Evolutionary conservation across 2,888 invertebrate genomes (phyloP), one percentile per base, ranked within the genome.

Genomic region (Apotomis turbidana): DNA sequence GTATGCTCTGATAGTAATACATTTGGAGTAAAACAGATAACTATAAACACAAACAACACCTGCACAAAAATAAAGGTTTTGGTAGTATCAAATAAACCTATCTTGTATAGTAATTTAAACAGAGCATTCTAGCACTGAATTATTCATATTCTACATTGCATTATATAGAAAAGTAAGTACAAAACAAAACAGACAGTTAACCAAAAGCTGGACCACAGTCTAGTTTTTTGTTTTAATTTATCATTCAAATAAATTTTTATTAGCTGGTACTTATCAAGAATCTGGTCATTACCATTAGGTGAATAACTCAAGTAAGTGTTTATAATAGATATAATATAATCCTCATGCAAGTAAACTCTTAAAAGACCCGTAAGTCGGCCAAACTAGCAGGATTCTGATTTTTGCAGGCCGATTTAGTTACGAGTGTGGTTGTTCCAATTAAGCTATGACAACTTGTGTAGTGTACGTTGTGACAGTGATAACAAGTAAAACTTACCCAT

Each of bases 401-500:
- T 52, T 44, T n/a, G 27, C 15, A 61, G 12, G 8, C 51, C 12
- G 41, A 41, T 15, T 51, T 61, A 41, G 41, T 57, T 71, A 41
- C 61, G 44, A 3, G 6, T 9, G 2, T 61, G 54, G 27, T 58
- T 4, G 10, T 13, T 1, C 9, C 36, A 46, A 41, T 55, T 3
- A 49, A 13, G 15, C 36, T 66, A 5, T 46, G 4, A 55, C 4
- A 55, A 66, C 15, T 38, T 41, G 27, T 36, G 6, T 8, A 57
- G 6, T 9, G 46, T 10, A 15, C 44, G 44, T 15, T 27, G 9
- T 4, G 5, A 38, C 5, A 52, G 36, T 54, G 10, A 13, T 13
- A 57, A 38, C 38, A 27, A 52, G 44, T 10, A 66, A 38, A 67
- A 85, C 91, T 88, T 83, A 92, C 92, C 92, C 92, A 92, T 92